Evolutionary conservation across 1,140 invertebrate species (phyloP).

Genomic region (Sitobion miscanthi): DNA sequence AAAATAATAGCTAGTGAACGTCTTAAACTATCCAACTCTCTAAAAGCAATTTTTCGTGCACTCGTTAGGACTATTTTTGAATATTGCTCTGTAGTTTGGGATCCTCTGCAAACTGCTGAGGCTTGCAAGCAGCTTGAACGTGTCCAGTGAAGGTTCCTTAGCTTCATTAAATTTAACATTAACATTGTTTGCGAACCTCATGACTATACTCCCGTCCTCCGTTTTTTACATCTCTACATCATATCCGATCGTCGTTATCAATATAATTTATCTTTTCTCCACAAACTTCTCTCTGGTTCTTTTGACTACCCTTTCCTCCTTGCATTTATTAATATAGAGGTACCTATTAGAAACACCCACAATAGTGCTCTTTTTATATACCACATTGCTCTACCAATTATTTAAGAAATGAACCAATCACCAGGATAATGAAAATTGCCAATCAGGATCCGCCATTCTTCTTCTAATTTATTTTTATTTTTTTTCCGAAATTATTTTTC

Average conservation of each 20-base stretch:
- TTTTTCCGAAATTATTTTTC: no score
- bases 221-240: no score
- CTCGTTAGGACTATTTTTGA: not conserved
- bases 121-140: not conserved
- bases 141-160: not conserved
- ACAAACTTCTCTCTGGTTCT: no score
- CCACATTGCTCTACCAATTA: not conserved
- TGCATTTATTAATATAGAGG: not conserved
- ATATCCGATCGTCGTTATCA: no score
- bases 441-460: not conserved
- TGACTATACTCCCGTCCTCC: no score
- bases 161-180: not conserved
- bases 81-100: not conserved
- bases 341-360: not conserved
- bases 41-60: not conserved
- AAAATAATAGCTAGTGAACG: not conserved
- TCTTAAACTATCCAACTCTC: not conserved
- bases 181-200: not conserved
- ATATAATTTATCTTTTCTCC: no score
- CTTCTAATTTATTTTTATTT: not conserved
- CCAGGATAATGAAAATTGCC: not conserved
- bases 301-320: not conserved
- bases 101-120: no score
- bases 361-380: not conserved
- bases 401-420: not conserved